A percentile compares a stretch with the other conserved stretches of the same genome.
Evolutionary conservation across 2,113 vertebrate species (phyloP).

Genomic region (Cyanoramphus novaezelandiae): DNA sequence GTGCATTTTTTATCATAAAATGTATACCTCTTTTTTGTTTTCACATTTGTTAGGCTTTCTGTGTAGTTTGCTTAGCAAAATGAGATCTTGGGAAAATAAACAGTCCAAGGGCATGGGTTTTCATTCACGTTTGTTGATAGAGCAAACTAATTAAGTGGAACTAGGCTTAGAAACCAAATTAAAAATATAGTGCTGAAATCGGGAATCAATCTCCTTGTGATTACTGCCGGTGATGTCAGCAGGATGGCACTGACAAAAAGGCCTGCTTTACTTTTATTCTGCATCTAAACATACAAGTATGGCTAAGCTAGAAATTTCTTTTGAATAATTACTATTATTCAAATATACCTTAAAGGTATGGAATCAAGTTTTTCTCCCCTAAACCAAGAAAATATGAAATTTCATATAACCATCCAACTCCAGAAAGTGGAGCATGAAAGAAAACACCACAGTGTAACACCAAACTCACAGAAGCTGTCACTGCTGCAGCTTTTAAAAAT

Average conservation of each 20-base stretch:
- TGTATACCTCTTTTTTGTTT: neutral
- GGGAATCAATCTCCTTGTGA: neutral
- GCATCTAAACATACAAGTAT: neutral
- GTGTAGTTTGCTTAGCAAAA: neutral
- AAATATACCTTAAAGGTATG: neutral
- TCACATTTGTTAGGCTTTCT: neutral
- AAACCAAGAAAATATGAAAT: neutral
- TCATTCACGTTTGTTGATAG: neutral
- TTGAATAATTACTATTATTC: neutral
- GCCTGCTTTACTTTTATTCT: neutral
- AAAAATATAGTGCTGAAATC: neutral
- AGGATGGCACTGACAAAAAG: neutral
- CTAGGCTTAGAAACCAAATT: neutral
- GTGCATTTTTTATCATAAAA: neutral
- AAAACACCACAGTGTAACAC: neutral
- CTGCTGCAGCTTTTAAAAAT: neutral
- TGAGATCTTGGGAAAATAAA: neutral
- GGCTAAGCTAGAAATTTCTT: neutral
- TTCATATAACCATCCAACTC: neutral
- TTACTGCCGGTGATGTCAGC: neutral
- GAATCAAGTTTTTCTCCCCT: neutral
- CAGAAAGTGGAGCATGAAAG: neutral
- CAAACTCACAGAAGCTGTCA: neutral
- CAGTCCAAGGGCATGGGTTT: neutral
- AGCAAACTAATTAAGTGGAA: conserved; percentile 5